A percentile compares a stretch with the other conserved stretches of the same genome.
These are phyloP conservation scores for Todus mexicanus DNA, from an alignment of 2,797 vertebrate genomes.

Conservation along the genomic window DNA sequence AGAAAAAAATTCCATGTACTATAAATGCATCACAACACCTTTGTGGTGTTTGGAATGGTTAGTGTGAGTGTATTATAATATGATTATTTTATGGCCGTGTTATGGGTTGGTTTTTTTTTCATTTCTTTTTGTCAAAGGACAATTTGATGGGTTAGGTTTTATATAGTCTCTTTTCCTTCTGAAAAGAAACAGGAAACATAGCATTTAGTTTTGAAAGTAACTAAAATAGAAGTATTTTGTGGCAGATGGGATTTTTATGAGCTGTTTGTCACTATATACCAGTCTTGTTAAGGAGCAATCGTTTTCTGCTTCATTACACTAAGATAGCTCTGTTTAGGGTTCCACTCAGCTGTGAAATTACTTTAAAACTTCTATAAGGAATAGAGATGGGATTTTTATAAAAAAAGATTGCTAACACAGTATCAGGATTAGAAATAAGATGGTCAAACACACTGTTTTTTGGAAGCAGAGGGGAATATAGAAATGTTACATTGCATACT, in stretches of 20 bases:
- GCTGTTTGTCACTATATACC: constrained; percentile 79
- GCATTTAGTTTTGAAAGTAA: constrained; percentile 71
- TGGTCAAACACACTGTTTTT: constrained; percentile 46
- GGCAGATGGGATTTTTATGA: constrained; percentile 82
- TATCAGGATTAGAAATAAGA: constrained; percentile 63
- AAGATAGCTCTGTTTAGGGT: constrained; percentile 81
- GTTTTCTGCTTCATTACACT: constrained; percentile 82
- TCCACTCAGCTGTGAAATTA: constrained; percentile 82
- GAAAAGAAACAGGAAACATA: constrained; percentile 71
- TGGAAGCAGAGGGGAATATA: constrained; percentile 30
- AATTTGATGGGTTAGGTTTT: constrained; percentile 53
- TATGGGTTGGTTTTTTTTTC: neutral
- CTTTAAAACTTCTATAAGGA: constrained; percentile 79
- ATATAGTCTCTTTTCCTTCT: constrained; percentile 54
- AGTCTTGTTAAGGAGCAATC: constrained; percentile 79
- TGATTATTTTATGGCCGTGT: neutral
- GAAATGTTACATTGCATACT: neutral
- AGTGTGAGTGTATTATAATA: constrained; percentile 21
- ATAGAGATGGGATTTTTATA: constrained; percentile 66
- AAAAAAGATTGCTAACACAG: constrained; percentile 62
- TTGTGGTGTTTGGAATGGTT: neutral
- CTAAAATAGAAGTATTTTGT: constrained; percentile 71
- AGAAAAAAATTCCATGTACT: neutral
- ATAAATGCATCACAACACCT: neutral
- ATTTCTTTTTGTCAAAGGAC: constrained; percentile 40